Conservation (phyloP, 2,113 vertebrate species). For the Sebastes schlegelii region DNA sequence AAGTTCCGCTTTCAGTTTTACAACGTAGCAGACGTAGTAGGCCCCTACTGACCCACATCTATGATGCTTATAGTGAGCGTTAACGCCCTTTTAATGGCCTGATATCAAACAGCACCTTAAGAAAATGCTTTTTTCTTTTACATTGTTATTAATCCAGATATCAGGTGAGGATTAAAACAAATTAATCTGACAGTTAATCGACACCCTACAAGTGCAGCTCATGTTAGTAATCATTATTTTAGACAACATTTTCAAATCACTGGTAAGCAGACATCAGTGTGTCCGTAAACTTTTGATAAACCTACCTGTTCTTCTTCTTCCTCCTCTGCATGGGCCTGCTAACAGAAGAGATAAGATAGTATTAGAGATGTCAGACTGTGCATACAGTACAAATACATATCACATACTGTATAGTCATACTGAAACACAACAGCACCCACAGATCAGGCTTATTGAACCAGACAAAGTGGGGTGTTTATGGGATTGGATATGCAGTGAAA, state of each 20-base stretch:
- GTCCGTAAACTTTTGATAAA: neutral
- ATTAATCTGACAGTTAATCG: neutral
- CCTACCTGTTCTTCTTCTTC: conserved; percentile 78
- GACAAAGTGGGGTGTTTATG: neutral
- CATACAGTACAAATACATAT: neutral
- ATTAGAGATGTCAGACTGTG: conserved; percentile 33
- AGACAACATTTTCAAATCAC: neutral
- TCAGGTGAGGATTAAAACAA: neutral
- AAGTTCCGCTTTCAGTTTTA: no score
- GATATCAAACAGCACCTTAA: neutral
- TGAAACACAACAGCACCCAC: conserved; percentile 17
- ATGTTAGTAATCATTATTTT: conserved; percentile 5
- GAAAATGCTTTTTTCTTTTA: neutral
- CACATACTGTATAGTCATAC: neutral
- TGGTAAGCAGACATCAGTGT: neutral
- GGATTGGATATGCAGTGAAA: conserved; percentile 19
- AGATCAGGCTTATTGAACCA: conserved; percentile 17
- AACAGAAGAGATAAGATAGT: conserved; percentile 39
- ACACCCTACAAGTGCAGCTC: neutral
- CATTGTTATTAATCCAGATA: neutral
- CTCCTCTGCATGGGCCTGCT: conserved; percentile 68
- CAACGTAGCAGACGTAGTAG: no score
- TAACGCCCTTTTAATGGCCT: no score
- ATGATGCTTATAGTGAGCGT: no score
- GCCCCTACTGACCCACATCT: no score